A percentile compares a stretch with the other conserved stretches of the same genome.
Evolutionary conservation across 37 sponge, comb jelly and placozoan species (phyloP).

Genomic region (Dysidea cf. avara): DNA sequence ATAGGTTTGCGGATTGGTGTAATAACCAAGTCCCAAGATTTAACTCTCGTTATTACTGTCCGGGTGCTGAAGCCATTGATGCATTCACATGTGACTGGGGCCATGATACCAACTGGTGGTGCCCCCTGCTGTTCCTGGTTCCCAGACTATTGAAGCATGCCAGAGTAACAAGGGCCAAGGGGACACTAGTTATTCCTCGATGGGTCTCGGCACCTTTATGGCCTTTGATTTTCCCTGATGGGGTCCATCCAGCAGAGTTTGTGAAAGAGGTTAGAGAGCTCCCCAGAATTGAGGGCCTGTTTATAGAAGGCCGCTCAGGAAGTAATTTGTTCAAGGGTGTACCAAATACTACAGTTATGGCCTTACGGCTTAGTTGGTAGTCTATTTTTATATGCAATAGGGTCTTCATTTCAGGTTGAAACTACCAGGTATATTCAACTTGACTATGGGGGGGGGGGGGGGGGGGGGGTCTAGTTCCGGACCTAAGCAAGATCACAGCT

Average conservation of each 20-base stretch:
- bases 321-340: too few relatives aligned
- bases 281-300: background rate
- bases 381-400: too few relatives aligned
- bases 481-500: too few relatives aligned
- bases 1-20: too few relatives aligned
- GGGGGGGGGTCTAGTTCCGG: too few relatives aligned
- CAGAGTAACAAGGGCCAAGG: background rate
- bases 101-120: too few relatives aligned
- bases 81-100: too few relatives aligned
- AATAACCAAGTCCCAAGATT: conserved; percentile 20
- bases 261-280: background rate
- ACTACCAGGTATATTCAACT: too few relatives aligned
- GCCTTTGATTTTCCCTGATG: conserved; percentile 25
- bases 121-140: conserved; percentile 10
- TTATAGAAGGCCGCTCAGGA: too few relatives aligned
- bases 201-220: conserved; percentile 46
- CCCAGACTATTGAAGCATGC: conserved; percentile 22
- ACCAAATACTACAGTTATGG: conserved; percentile 11
- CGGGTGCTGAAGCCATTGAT: too few relatives aligned
- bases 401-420: too few relatives aligned
- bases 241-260: conserved; percentile 7
- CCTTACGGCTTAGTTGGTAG: background rate
- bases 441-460: too few relatives aligned
- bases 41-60: conserved; percentile 5
- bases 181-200: conserved; percentile 26